Conservation (phyloP, 2,888 invertebrate species). For the Strigamia maritima region DNA sequence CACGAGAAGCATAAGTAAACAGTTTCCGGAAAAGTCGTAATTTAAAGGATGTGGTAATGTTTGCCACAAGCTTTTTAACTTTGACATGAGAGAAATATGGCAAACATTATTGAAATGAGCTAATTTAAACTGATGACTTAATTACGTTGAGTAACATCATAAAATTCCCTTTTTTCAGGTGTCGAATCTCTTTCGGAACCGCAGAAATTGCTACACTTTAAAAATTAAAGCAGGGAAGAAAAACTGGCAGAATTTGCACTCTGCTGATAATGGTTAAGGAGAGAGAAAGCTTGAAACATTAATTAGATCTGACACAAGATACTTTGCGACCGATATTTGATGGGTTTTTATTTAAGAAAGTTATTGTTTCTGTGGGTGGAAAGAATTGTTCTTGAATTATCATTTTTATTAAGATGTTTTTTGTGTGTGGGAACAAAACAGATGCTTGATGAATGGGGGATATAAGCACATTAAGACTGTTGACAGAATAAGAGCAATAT, state of each 20-base stretch:
- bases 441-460: too few relatives aligned
- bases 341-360: neutral
- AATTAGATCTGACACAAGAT: neutral
- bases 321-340: neutral
- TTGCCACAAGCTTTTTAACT: neutral
- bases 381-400: neutral
- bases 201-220: neutral
- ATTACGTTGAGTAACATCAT: neutral
- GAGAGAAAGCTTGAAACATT: neutral
- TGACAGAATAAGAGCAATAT: too few relatives aligned
- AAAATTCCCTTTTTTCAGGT: neutral
- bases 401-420: neutral
- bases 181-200: neutral
- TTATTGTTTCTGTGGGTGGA: neutral
- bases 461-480: too few relatives aligned
- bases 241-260: neutral
- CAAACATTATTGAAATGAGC: constrained; percentile 25
- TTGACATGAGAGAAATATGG: neutral
- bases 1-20: constrained; percentile 16
- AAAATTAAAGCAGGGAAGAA: neutral
- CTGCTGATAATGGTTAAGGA: too few relatives aligned
- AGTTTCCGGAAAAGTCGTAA: constrained; percentile 8
- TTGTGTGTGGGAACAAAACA: too few relatives aligned
- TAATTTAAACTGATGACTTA: constrained; percentile 22
- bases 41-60: constrained; percentile 13